Conservation (phyloP, 2,113 vertebrate genomes). For the Astatotilapia flaviijosephi region DNA sequence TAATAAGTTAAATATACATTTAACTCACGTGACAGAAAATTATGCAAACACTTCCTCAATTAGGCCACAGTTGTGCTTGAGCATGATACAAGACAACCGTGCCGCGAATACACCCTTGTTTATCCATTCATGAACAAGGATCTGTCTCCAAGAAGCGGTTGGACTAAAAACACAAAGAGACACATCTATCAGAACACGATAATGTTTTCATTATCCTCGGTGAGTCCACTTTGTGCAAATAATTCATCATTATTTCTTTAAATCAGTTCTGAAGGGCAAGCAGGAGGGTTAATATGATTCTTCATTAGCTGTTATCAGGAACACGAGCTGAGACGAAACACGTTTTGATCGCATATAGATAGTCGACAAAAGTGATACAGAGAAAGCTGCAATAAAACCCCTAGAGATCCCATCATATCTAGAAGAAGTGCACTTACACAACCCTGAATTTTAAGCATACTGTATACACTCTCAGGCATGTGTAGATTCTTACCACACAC, state of each 20-base stretch:
- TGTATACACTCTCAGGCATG: not conserved
- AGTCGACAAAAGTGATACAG: not conserved
- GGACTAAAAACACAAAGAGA: not conserved
- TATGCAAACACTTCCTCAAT: not conserved
- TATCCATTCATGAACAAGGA: not conserved
- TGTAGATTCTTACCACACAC: not conserved
- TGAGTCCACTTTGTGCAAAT: not conserved
- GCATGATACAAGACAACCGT: not conserved
- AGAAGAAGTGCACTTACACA: not conserved
- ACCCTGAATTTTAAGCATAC: not conserved
- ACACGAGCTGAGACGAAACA: conserved; percentile 37
- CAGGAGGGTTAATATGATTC: conserved; percentile 9
- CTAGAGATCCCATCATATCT: conserved; percentile 13
- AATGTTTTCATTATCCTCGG: not conserved
- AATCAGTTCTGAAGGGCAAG: not conserved
- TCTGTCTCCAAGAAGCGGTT: not conserved
- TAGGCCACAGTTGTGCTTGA: not conserved
- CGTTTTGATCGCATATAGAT: conserved; percentile 16
- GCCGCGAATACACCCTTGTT: rapidly evolving
- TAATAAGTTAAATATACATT: not conserved
- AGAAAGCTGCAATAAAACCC: not conserved
- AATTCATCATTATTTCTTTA: conserved; percentile 24
- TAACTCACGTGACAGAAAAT: not conserved
- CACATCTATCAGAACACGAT: not conserved
- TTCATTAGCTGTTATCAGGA: conserved; percentile 47